Evolutionary conservation across 2,797 vertebrate species (phyloP).

Genomic region (Anabacerthia variegaticeps): DNA sequence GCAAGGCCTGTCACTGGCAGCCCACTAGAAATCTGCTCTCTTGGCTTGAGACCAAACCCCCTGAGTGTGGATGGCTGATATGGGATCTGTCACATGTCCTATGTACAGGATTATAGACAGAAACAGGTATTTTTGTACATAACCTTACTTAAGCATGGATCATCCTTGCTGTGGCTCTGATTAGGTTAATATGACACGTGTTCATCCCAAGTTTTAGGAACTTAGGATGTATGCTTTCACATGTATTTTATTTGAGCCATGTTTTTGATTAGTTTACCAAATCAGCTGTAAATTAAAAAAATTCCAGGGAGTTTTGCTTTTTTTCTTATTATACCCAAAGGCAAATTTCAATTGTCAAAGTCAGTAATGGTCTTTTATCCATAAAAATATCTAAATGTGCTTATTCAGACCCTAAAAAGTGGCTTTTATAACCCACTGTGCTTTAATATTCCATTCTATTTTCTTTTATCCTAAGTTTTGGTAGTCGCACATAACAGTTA

Average conservation of each 20-base stretch:
- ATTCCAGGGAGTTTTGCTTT: not conserved
- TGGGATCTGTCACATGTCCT: rapidly evolving
- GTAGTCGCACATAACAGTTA: not conserved
- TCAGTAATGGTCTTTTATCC: not conserved
- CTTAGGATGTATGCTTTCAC: not conserved
- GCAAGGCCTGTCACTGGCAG: not conserved
- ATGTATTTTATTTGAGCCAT: not conserved
- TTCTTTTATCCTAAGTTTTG: not conserved
- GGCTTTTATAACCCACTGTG: not conserved
- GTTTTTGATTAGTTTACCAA: not conserved
- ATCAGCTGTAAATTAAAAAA: not conserved
- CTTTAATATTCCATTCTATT: not conserved
- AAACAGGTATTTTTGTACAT: not conserved
- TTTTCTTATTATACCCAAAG: not conserved
- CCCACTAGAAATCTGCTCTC: not conserved
- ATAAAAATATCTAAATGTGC: not conserved
- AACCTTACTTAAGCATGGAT: not conserved
- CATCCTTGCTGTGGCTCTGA: not conserved
- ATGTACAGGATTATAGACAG: no score
- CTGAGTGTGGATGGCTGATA: no score
- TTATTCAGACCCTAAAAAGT: not conserved
- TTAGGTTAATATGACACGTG: rapidly evolving
- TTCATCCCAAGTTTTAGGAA: not conserved
- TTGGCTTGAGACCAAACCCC: not conserved
- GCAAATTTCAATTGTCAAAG: not conserved